Conservation (phyloP, 2,888 invertebrate species). For the Nasonovia ribisnigri region DNA sequence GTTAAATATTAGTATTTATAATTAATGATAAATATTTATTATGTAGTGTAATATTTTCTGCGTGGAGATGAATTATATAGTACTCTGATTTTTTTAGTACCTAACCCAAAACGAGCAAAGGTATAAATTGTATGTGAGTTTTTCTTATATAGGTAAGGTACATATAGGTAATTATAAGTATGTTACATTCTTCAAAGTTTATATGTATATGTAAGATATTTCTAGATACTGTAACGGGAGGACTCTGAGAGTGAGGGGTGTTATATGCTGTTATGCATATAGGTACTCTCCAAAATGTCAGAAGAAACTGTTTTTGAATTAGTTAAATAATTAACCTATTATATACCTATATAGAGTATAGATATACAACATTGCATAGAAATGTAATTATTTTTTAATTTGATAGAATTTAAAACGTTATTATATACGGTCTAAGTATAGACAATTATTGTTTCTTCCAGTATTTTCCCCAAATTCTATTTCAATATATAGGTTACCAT, state of each 20-base stretch:
- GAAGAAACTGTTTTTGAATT: background rate
- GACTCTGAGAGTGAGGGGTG: background rate
- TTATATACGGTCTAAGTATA: background rate
- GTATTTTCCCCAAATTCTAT: too few species aligned
- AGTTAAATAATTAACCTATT: background rate
- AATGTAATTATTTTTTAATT: background rate
- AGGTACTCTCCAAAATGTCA: too few species aligned
- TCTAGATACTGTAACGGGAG: background rate
- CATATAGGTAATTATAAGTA: background rate
- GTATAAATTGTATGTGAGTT: background rate
- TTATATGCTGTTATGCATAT: too few species aligned
- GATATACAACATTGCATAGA: background rate
- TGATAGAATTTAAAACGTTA: background rate
- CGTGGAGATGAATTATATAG: background rate
- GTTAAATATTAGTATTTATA: too few species aligned
- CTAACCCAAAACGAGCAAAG: background rate
- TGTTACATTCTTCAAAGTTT: background rate
- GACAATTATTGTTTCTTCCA: too few species aligned
- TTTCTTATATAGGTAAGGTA: too few species aligned
- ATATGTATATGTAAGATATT: background rate
- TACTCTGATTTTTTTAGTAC: too few species aligned
- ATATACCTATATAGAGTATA: background rate
- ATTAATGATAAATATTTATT: too few species aligned
- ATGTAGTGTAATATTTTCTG: background rate
- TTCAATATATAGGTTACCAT: background rate